Evolutionary conservation across 2,113 vertebrate genomes (phyloP), one percentile per base, ranked within the genome.

Genomic region (Pipa parva): DNA sequence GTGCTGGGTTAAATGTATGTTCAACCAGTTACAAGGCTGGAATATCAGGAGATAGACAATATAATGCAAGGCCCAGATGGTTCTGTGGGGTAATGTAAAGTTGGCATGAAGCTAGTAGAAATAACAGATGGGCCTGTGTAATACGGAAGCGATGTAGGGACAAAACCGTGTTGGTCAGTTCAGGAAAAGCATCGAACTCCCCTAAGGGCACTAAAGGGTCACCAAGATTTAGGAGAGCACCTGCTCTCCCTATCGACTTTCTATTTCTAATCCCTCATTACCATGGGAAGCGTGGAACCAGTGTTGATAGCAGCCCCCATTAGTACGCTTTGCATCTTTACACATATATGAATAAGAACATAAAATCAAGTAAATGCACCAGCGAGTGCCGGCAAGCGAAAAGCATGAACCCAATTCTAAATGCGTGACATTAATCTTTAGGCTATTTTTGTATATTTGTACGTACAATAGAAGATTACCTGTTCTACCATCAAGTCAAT

Each of bases 311-410:
- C 12, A 15, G 21, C 25, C 8, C 64, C 29, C 15, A 49, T 22
- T 4, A 36, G 15, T 49, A 59, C 42, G 22, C 17, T 49, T 67
- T 29, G 26, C n/a, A 48, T 33, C 8, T 17, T 3, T 37, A 28
- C 26, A 59, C 65, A 68, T 60, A 68, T 56, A 68, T 68, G 65
- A 68, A 68, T 68, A 68, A 68, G 46, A 60, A 68, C 65, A 68
- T 68, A 57, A 46, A 68, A 68, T 68, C 26, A 25, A 25, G 11
- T 15, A 39, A 68, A 68, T 68, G 64, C 4, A 4, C 28, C 24
- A 48, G 46, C 45, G 22, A 12, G n/a, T 49, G 29, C 20, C 21
- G 29, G 5, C 18, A 58, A 59, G 25, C n/a, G 22, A 59, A 59
- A 52, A 51, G 50, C 55, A 68, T 17, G 52, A n/a, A n/a, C n/a